Percentiles rank a stretch among this genome's conserved stretches.
Conservation (phyloP, 2,888 invertebrate species). For the Caenorhabditis parvicauda region DNA sequence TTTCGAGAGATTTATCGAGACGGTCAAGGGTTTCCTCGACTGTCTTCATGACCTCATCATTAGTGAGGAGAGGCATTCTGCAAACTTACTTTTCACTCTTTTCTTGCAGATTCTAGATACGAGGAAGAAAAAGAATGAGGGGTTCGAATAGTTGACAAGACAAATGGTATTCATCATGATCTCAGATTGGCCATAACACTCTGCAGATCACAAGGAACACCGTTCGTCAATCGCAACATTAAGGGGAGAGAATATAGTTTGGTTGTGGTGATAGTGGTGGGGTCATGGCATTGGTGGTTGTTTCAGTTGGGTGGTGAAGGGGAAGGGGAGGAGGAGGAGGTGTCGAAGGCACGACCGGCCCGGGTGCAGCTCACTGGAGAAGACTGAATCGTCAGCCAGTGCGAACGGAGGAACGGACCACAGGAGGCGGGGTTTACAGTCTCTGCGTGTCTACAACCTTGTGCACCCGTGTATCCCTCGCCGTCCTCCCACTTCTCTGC, state of each 20-base stretch:
- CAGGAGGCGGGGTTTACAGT: neutral
- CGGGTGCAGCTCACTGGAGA: constrained; percentile 10
- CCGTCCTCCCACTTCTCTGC: no score
- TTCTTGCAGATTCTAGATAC: neutral
- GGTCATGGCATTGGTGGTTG: no score
- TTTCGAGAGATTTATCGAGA: no score
- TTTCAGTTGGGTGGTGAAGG: no score
- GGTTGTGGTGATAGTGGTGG: no score
- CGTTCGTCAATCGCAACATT: constrained; percentile 28
- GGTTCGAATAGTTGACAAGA: constrained; percentile 5
- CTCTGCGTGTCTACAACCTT: constrained; percentile 7
- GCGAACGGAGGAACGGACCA: neutral
- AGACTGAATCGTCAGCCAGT: no score
- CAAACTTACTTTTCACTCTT: constrained; percentile 1
- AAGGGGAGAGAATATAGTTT: no score
- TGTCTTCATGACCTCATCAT: no score
- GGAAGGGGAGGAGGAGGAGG: constrained; percentile 4
- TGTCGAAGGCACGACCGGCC: no score
- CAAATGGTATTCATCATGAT: constrained; percentile 57
- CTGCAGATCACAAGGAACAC: constrained; percentile 53
- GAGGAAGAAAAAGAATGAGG: neutral
- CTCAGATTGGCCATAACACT: constrained; percentile 37
- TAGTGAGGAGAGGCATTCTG: no score
- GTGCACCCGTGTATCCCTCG: neutral
- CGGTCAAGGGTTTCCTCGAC: no score